Evolutionary conservation across 2,888 invertebrate genomes (phyloP).

Genomic region (Meliscaeva auricollis): DNA sequence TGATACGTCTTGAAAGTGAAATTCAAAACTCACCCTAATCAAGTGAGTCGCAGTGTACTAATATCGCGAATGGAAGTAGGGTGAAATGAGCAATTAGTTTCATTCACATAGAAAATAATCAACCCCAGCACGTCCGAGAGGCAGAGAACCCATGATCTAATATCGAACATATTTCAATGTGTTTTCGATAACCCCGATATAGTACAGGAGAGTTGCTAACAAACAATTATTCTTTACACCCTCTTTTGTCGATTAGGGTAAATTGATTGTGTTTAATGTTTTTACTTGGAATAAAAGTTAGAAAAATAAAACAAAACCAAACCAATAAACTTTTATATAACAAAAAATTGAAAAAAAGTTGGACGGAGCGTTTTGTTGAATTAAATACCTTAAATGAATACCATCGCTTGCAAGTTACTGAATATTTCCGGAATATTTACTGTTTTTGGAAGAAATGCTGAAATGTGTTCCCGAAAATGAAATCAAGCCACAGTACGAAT

Average conservation of each 20-base stretch:
- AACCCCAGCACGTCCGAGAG: conserved; percentile 51
- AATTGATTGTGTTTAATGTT: not conserved
- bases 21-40: not conserved
- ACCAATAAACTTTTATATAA: too few species aligned
- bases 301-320: too few species aligned
- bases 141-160: conserved; percentile 58
- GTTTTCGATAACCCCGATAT: conserved; percentile 46
- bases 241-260: conserved; percentile 12
- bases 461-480: too few species aligned
- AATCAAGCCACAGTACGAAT: too few species aligned
- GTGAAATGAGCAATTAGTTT: conserved; percentile 73
- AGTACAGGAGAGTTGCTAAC: conserved; percentile 29
- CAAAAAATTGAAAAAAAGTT: too few species aligned
- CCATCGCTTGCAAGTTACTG: too few species aligned
- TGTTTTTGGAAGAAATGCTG: too few species aligned
- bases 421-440: too few species aligned
- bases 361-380: too few species aligned
- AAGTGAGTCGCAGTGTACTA: not conserved
- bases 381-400: too few species aligned
- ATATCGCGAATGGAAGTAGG: not conserved
- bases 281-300: not conserved
- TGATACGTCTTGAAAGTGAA: not conserved
- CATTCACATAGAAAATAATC: conserved; percentile 69
- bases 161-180: conserved; percentile 70
- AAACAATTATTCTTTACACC: conserved; percentile 10